phyloP scores from a whole-genome alignment of 2,113 vertebrate genomes.

The Romanogobio albipinnatus region DNA sequence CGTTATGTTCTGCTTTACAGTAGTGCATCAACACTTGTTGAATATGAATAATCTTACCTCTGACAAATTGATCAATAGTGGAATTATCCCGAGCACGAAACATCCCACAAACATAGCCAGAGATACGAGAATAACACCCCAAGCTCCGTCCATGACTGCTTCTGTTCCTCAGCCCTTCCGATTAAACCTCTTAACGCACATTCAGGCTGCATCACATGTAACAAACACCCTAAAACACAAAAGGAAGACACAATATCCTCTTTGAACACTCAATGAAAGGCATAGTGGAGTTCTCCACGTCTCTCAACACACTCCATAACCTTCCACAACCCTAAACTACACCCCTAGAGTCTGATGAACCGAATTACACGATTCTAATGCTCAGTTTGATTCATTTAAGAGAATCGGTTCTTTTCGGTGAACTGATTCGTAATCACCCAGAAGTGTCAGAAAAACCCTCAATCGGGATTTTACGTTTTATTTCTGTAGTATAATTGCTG shows the following conservation, averaged over 20 bases:
- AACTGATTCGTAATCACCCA: not conserved
- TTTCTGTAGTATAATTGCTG: not conserved
- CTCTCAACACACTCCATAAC: not conserved
- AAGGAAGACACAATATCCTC: not conserved
- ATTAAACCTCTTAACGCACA: not conserved
- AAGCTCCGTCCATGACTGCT: constrained; percentile 75
- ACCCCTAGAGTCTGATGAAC: not conserved
- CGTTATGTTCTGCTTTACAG: not conserved
- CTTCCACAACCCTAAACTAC: not conserved
- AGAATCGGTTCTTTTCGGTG: not conserved
- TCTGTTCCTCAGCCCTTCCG: not conserved
- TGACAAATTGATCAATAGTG: constrained; percentile 76
- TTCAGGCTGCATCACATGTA: not conserved
- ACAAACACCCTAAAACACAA: not conserved
- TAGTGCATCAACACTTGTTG: not conserved
- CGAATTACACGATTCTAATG: not conserved
- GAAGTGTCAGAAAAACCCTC: not conserved
- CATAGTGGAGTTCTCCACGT: constrained; percentile 9
- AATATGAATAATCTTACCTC: constrained; percentile 70
- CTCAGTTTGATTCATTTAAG: not conserved
- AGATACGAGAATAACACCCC: constrained; percentile 74
- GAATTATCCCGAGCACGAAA: constrained; percentile 77
- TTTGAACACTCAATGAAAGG: not conserved
- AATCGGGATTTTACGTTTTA: not conserved
- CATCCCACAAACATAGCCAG: constrained; percentile 80